Conservation (phyloP, 2,113 vertebrate species). For the Polypterus bichir region DNA sequence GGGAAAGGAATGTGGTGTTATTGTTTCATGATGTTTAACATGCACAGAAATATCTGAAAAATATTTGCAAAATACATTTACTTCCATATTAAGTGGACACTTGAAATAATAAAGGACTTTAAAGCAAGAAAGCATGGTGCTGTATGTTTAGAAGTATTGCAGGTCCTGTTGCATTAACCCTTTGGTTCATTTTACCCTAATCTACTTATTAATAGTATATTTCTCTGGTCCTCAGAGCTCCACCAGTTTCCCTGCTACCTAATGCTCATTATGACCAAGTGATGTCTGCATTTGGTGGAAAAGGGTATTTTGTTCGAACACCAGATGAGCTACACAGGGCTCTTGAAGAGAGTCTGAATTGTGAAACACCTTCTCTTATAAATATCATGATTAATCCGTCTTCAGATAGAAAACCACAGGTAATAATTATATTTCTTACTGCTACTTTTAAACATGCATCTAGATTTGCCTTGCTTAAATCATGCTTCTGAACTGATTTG, state of each 20-base stretch:
- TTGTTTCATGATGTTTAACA: too few relatives aligned
- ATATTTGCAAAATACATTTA: too few relatives aligned
- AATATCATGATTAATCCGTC: constrained; percentile 84
- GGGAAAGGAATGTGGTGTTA: too few relatives aligned
- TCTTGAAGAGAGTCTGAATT: constrained; percentile 60
- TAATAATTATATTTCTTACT: constrained; percentile 25
- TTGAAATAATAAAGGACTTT: too few relatives aligned
- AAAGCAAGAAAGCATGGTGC: not conserved
- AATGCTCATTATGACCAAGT: constrained; percentile 79
- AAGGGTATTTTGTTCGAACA: constrained; percentile 74
- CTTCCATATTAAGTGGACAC: too few relatives aligned
- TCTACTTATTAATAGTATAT: too few relatives aligned
- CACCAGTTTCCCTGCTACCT: constrained; percentile 75
- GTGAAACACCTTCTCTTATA: constrained; percentile 64
- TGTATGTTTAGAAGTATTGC: not conserved
- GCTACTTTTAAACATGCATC: not conserved
- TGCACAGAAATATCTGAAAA: too few relatives aligned
- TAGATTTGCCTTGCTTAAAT: not conserved
- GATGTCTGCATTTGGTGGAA: constrained; percentile 81
- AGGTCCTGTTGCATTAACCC: not conserved
- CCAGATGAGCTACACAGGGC: constrained; percentile 66
- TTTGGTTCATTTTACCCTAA: not conserved
- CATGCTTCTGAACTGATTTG: too few relatives aligned
- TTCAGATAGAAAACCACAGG: constrained; percentile 79
- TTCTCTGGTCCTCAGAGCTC: constrained; percentile 46